Evolutionary conservation across 2,888 invertebrate species (phyloP).

Genomic region (Mamestra brassicae): DNA sequence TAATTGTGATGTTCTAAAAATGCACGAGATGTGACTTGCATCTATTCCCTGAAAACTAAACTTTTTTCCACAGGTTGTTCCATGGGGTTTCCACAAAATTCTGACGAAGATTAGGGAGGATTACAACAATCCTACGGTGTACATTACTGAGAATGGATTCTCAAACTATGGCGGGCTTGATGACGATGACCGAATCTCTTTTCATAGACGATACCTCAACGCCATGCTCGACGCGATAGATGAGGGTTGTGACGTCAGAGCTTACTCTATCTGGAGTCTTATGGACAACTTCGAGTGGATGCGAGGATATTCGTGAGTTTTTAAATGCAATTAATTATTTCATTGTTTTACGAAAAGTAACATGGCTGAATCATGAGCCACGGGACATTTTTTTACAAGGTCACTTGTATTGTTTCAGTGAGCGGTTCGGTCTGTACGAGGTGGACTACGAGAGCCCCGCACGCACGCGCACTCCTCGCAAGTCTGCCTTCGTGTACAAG

Average conservation of each 20-base stretch:
- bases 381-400: too few species aligned
- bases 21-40: background rate
- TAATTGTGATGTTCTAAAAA: conserved; percentile 13
- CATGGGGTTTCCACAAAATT: conserved; percentile 90
- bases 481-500: conserved; percentile 76
- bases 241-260: conserved; percentile 82
- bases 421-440: conserved; percentile 76
- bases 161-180: conserved; percentile 71
- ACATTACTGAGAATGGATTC: conserved; percentile 91
- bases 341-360: too few species aligned
- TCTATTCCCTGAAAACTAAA: background rate
- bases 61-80: conserved; percentile 73
- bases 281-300: conserved; percentile 92
- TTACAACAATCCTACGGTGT: conserved; percentile 88
- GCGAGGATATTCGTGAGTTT: conserved; percentile 86
- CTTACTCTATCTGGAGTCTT: conserved; percentile 91
- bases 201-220: conserved; percentile 78
- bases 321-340: background rate
- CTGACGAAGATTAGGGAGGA: conserved; percentile 85
- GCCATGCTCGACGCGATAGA: conserved; percentile 82
- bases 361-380: too few species aligned
- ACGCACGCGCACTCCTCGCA: conserved; percentile 75
- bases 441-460: conserved; percentile 70
- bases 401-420: conserved; percentile 52
- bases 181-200: conserved; percentile 83